These are phyloP conservation scores for Plutomurus gul DNA, from an alignment of 1,140 invertebrate genomes.

Conservation along the genomic window DNA sequence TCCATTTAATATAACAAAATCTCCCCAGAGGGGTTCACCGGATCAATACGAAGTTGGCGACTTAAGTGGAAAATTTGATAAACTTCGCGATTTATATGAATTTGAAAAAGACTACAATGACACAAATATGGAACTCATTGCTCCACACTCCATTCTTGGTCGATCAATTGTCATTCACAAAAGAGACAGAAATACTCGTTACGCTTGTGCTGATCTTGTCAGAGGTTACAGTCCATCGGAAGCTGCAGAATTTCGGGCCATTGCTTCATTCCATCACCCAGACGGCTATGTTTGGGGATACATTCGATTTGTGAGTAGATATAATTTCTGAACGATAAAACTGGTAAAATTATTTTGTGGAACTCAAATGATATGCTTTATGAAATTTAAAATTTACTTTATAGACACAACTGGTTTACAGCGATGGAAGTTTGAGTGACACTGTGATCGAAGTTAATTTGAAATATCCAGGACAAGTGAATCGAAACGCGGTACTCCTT, in stretches of 20 bases:
- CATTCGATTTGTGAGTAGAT: conserved; percentile 72
- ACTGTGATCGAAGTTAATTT: conserved; percentile 87
- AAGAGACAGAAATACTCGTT: conserved; percentile 68
- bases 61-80: conserved; percentile 86
- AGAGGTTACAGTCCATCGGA: conserved; percentile 68
- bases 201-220: conserved; percentile 82
- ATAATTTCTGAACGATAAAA: conserved; percentile 46
- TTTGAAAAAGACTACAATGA: conserved; percentile 75
- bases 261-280: conserved; percentile 91
- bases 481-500: conserved; percentile 78
- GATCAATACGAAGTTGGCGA: conserved; percentile 90
- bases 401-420: conserved; percentile 82
- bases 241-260: conserved; percentile 78
- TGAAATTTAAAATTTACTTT: neutral
- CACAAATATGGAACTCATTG: conserved; percentile 81
- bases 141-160: conserved; percentile 78
- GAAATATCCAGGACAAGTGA: conserved; percentile 77
- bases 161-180: conserved; percentile 85
- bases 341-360: too few species aligned
- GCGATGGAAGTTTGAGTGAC: conserved; percentile 82
- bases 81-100: conserved; percentile 57
- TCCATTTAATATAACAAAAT: conserved; percentile 71
- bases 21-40: conserved; percentile 69
- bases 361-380: too few species aligned
- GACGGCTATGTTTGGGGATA: conserved; percentile 83